Conservation (phyloP, 2,797 vertebrate species). For the Tokudaia muenninki region DNA sequence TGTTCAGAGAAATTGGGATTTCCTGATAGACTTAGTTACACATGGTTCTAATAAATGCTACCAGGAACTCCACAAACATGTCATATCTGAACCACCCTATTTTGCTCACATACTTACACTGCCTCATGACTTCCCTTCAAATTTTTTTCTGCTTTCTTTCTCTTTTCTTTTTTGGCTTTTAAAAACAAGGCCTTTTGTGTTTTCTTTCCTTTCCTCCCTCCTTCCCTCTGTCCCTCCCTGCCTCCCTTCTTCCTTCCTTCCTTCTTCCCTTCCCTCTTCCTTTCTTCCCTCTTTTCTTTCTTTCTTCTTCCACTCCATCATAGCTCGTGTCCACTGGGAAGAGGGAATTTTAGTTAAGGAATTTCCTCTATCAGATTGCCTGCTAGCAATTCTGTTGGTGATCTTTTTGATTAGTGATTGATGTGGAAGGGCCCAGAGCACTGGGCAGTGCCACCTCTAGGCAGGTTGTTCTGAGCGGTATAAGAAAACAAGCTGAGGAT, state of each 20-base stretch:
- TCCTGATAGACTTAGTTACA: not conserved
- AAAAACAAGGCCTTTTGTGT: not conserved
- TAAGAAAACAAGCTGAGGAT: not conserved
- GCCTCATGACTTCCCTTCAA: not conserved
- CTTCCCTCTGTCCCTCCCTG: rapidly evolving
- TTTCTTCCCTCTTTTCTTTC: too few relatives aligned
- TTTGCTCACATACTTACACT: not conserved
- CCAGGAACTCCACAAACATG: not conserved
- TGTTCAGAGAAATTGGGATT: slow-evolving; percentile 27
- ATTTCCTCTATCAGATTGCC: not conserved
- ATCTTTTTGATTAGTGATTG: not conserved
- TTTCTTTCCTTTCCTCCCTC: too few relatives aligned
- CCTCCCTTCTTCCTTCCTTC: too few relatives aligned
- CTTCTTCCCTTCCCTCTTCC: rapidly evolving
- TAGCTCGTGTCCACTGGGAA: not conserved
- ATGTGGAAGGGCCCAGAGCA: not conserved
- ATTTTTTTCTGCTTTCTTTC: not conserved
- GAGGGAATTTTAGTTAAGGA: not conserved
- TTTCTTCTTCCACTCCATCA: not conserved
- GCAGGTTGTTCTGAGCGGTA: not conserved
- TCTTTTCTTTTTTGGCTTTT: not conserved
- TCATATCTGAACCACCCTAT: not conserved
- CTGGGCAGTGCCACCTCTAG: not conserved
- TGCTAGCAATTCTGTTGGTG: not conserved
- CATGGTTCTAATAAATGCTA: not conserved